Percentiles rank a stretch among this genome's conserved stretches.
phyloP scores from a whole-genome alignment of 2,888 invertebrate genomes.

The Dolichopus griseipennis region DNA sequence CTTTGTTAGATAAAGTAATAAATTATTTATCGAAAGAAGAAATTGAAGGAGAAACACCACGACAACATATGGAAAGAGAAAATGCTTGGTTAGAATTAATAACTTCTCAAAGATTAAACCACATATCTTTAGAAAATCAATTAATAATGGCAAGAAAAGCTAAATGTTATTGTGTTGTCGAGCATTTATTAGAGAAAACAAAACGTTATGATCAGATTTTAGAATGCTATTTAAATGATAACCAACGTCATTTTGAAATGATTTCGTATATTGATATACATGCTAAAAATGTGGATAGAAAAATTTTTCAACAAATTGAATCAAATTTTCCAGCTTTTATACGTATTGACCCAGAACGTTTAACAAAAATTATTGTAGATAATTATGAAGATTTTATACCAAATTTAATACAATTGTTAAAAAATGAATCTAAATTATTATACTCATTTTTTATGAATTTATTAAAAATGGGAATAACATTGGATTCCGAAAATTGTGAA shows the following conservation, averaged over 20 bases:
- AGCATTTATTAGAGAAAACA: constrained; percentile 56
- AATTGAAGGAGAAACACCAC: constrained; percentile 37
- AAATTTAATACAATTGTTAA: constrained; percentile 38
- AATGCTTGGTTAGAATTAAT: constrained; percentile 64
- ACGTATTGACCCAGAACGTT: constrained; percentile 51
- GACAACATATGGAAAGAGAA: constrained; percentile 59
- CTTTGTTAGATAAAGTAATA: constrained; percentile 52
- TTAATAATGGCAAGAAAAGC: constrained; percentile 55
- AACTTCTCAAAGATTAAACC: constrained; percentile 50
- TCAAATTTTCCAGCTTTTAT: constrained; percentile 48
- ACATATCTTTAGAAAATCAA: constrained; percentile 51
- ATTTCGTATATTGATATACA: constrained; percentile 50
- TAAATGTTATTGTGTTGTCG: constrained; percentile 61
- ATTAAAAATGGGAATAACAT: constrained; percentile 38
- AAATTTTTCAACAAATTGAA: constrained; percentile 44
- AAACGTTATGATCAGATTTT: constrained; percentile 56
- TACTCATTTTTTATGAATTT: constrained; percentile 54
- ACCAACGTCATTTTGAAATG: constrained; percentile 52
- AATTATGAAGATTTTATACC: constrained; percentile 46
- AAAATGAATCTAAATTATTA: constrained; percentile 28
- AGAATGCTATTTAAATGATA: constrained; percentile 58
- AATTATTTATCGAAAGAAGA: constrained; percentile 49
- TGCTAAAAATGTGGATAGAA: constrained; percentile 39
- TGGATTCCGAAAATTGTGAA: constrained; percentile 48
- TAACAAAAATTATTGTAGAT: constrained; percentile 54